phyloP scores from a whole-genome alignment of 2,797 vertebrate genomes.

The Propithecus deckenii region DNA sequence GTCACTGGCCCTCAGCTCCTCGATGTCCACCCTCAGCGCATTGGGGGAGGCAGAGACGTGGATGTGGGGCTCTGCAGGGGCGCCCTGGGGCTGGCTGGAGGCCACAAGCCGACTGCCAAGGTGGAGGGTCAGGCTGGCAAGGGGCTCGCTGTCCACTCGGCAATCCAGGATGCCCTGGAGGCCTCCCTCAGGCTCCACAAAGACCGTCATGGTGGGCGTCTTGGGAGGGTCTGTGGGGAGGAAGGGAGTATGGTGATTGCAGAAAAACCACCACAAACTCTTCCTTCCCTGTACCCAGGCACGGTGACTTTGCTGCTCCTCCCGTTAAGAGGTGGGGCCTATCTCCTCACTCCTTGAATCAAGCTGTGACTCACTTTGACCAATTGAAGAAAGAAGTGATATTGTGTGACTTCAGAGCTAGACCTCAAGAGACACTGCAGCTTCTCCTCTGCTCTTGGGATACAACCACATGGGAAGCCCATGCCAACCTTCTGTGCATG shows the following conservation, averaged over 20 bases:
- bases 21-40: slow-evolving; percentile 77
- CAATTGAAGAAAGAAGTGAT: not conserved
- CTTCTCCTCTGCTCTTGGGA: not conserved
- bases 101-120: slow-evolving; percentile 72
- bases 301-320: not conserved
- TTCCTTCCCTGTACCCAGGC: not conserved
- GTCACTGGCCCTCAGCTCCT: not conserved
- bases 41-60: slow-evolving; percentile 66
- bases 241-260: not conserved
- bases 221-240: slow-evolving; percentile 75
- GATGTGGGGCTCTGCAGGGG: not conserved
- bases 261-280: not conserved
- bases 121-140: slow-evolving; percentile 73
- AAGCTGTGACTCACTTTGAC: not conserved
- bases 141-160: slow-evolving; percentile 79
- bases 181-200: slow-evolving; percentile 80
- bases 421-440: not conserved
- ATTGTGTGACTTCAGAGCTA: not conserved
- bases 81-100: slow-evolving; percentile 34
- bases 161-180: slow-evolving; percentile 80
- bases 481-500: not conserved
- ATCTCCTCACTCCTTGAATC: not conserved
- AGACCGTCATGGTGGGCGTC: slow-evolving; percentile 73
- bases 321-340: too few relatives aligned
- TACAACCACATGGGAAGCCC: not conserved